Evolutionary conservation across 1,140 invertebrate genomes (phyloP).

Genomic region (Drosophila fuyamai): DNA sequence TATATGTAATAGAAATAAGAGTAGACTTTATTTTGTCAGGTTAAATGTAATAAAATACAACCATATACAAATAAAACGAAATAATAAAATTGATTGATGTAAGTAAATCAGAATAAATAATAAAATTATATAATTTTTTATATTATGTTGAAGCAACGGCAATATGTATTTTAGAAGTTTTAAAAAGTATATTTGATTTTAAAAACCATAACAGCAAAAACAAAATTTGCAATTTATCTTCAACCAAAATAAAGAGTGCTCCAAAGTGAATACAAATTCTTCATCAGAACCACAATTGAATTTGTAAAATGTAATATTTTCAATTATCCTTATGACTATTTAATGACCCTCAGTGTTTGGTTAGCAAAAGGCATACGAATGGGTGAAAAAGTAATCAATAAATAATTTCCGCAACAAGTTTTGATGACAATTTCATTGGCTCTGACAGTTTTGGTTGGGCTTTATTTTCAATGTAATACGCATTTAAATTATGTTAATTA

Average conservation of each 20-base stretch:
- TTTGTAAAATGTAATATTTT: conserved; percentile 32
- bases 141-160: too few species aligned
- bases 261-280: neutral
- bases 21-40: too few species aligned
- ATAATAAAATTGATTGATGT: too few species aligned
- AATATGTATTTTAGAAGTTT: too few species aligned
- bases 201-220: neutral
- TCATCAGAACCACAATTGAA: conserved; percentile 23
- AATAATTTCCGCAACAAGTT: conserved; percentile 72
- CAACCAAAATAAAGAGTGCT: neutral
- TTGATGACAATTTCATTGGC: conserved; percentile 60
- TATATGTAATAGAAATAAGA: neutral
- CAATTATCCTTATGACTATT: conserved; percentile 73
- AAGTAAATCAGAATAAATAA: too few species aligned
- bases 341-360: conserved; percentile 47
- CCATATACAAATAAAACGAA: too few species aligned
- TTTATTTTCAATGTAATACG: conserved; percentile 32
- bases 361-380: conserved; percentile 22
- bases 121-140: too few species aligned
- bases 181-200: too few species aligned
- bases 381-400: conserved; percentile 60
- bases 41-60: too few species aligned
- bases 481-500: conserved; percentile 63
- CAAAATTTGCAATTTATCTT: neutral
- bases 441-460: conserved; percentile 7